Evolutionary conservation across 2,797 vertebrate genomes (phyloP).

Genomic region (Parauchenoglanis punctatus): DNA sequence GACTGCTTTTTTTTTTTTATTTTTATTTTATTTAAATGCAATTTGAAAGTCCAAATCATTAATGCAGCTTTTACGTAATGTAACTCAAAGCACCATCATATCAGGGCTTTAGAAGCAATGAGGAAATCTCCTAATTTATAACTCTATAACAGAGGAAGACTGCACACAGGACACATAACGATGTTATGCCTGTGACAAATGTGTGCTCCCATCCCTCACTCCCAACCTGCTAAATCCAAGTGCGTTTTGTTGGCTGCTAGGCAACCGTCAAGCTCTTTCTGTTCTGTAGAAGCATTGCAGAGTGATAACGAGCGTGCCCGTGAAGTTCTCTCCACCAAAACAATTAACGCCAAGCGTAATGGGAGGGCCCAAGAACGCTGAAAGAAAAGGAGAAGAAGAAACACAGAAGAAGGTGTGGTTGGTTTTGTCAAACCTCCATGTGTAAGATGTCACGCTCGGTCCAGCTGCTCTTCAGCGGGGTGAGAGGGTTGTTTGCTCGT

Average conservation of each 20-base stretch:
- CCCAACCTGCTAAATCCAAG: neutral
- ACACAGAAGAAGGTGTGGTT: neutral
- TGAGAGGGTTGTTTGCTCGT: neutral
- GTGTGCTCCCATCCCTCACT: neutral
- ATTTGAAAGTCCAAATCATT: neutral
- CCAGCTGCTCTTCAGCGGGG: neutral
- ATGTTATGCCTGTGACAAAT: neutral
- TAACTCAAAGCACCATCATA: neutral
- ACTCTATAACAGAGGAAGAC: too few species aligned
- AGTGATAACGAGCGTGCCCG: constrained; percentile 45
- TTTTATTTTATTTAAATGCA: too few species aligned
- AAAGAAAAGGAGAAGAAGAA: neutral
- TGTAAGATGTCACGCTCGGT: neutral
- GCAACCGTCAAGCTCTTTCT: constrained; percentile 38
- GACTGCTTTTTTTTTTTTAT: neutral
- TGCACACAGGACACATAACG: neutral
- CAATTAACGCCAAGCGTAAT: constrained; percentile 32
- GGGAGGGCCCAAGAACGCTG: neutral
- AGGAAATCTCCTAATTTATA: neutral
- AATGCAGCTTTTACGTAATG: neutral
- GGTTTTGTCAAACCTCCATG: neutral
- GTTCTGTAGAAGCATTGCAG: constrained; percentile 36
- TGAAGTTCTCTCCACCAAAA: constrained; percentile 42
- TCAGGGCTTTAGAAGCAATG: neutral
- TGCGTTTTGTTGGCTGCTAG: constrained; percentile 49